Evolutionary conservation across 2,888 invertebrate species (phyloP).

Genomic region (Ectemnius cavifrons): DNA sequence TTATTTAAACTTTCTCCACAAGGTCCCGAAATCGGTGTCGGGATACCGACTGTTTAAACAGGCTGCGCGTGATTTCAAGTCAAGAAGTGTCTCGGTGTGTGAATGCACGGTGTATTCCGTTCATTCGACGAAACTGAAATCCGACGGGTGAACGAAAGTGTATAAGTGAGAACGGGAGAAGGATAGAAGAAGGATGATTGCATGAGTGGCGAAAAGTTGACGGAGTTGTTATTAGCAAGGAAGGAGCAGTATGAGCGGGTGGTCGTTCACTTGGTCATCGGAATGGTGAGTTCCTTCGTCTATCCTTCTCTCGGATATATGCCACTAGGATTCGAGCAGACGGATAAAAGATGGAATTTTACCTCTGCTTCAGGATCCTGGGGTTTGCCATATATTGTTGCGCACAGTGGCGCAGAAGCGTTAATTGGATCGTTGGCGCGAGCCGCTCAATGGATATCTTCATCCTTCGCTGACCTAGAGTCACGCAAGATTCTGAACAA

Average conservation of each 20-base stretch:
- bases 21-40: no score
- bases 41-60: no score
- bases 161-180: slow-evolving; percentile 71
- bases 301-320: slow-evolving; percentile 76
- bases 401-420: slow-evolving; percentile 6
- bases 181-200: slow-evolving; percentile 74
- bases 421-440: no score
- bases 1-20: no score
- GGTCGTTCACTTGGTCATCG: slow-evolving; percentile 59
- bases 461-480: no score
- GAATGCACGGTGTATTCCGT: no score
- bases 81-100: no score
- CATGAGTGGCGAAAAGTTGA: slow-evolving; percentile 57
- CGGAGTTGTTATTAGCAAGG: slow-evolving; percentile 64
- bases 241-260: slow-evolving; percentile 53
- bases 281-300: slow-evolving; percentile 77
- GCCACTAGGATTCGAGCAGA: slow-evolving; percentile 48
- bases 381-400: slow-evolving; percentile 52
- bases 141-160: no score
- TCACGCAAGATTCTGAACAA: no score
- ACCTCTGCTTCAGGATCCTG: slow-evolving; percentile 66
- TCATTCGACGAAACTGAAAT: no score
- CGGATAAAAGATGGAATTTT: slow-evolving; percentile 6
- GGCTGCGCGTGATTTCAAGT: no score
- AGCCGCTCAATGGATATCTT: no score